Evolutionary conservation across 2,113 vertebrate species (phyloP).

Genomic region (Peromyscus leucopus): DNA sequence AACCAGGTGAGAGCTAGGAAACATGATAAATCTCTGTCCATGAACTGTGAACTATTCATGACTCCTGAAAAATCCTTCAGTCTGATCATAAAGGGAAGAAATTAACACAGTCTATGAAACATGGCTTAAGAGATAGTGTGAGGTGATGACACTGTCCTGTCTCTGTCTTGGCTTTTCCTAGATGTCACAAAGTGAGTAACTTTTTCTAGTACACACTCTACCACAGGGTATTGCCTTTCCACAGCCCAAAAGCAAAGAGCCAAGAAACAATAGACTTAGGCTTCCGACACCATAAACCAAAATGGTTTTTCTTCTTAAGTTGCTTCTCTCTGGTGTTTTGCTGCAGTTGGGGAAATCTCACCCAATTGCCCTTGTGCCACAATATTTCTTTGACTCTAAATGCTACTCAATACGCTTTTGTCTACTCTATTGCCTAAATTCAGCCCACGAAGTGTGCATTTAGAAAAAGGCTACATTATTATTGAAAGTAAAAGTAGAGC

Average conservation of each 20-base stretch:
- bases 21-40: not conserved
- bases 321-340: not conserved
- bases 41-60: not conserved
- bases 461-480: constrained; percentile 56
- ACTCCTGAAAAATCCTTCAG: not conserved
- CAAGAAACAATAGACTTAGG: too few species aligned
- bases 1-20: not conserved
- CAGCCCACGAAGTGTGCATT: constrained; percentile 49
- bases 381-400: constrained; percentile 64
- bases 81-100: not conserved
- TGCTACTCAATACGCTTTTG: constrained; percentile 16
- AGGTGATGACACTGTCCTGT: too few species aligned
- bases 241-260: not conserved
- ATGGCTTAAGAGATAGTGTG: not conserved
- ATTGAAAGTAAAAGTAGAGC: constrained; percentile 50
- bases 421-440: constrained; percentile 54
- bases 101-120: not conserved
- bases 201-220: not conserved
- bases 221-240: not conserved
- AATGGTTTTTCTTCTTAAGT: not conserved
- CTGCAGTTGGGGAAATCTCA: not conserved
- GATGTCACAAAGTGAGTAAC: not conserved
- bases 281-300: not conserved
- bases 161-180: not conserved
- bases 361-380: not conserved